A percentile compares a stretch with the other conserved stretches of the same genome.
Evolutionary conservation across 2,797 vertebrate species (phyloP).

Genomic region (Hipposideros larvatus): DNA sequence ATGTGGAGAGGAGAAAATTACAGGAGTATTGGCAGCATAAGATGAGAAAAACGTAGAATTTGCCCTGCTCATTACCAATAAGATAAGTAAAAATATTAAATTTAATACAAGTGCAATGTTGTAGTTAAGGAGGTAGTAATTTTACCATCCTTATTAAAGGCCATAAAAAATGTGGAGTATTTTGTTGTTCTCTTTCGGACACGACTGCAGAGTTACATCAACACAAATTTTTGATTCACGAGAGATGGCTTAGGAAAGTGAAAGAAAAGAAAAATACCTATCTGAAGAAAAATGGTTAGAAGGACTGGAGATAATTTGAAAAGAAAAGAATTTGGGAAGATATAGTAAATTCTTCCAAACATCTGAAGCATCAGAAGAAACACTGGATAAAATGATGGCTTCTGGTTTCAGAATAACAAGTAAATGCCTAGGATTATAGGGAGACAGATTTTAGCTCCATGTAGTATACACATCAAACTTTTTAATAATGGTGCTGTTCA

Average conservation of each 20-base stretch:
- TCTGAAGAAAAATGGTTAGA: slow-evolving; percentile 60
- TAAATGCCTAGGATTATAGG: neutral
- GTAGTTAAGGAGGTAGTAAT: neutral
- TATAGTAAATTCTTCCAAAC: neutral
- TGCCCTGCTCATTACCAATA: neutral
- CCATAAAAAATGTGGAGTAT: neutral
- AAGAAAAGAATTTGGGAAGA: slow-evolving; percentile 51
- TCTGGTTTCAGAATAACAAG: neutral
- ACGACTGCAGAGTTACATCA: neutral
- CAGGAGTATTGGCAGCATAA: neutral
- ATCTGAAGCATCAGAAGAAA: slow-evolving; percentile 52
- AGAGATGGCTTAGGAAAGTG: neutral
- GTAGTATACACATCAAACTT: neutral
- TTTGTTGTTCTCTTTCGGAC: neutral
- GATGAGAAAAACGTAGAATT: neutral
- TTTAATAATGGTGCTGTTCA: neutral
- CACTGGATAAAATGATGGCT: neutral
- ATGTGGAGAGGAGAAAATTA: neutral
- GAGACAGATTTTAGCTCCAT: neutral
- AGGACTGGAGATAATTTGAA: slow-evolving; percentile 36
- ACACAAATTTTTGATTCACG: slow-evolving; percentile 15
- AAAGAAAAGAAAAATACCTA: slow-evolving; percentile 43
- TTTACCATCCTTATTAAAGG: neutral
- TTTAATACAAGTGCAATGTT: neutral
- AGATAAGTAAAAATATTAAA: neutral